Base-by-base conservation (phyloP, 2,113 vertebrate genomes). In the Gavia stellata region DNA sequence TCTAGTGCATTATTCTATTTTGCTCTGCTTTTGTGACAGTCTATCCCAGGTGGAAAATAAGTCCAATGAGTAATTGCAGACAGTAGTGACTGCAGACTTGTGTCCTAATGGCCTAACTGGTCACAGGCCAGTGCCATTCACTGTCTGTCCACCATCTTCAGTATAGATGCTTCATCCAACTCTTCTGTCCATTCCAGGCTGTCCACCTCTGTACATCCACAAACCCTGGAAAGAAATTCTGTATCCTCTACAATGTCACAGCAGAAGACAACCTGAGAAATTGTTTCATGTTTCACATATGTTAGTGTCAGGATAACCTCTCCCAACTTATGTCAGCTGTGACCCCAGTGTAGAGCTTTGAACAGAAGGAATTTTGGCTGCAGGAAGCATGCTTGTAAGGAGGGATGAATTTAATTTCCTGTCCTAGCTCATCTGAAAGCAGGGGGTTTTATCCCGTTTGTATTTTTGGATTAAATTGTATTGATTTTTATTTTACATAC, bases 361-460 rank as follows among this genome's bases (percentile, higher is more conserved):
- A 89, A 67, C 81, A 91, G 83, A 50, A 92, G 81, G 71, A 84
- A 79, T 91, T 80, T 65, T 80, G 82, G 40, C 85, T 75, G 36
- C 65, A 13, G 90, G 55, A 91, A 61, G 75, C 4, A 3, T 53
- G 68, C 67, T 94, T 92, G 56, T 31, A 59, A 84, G 81, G 70
- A 87, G 34, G 80, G 49, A 47, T 62, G 67, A 79, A 93, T 96
- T 96, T 85, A 67, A 89, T 96, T 79, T 97, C 89, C 77, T 91
- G 50, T 33, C 40, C 33, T 26, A 23, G 20, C 62, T 90, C 85
- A 61, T 88, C 72, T 92, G 53, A 74, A 88, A 40, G 44, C 19
- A 5, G 4, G 6, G 13, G 4, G 7, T 4, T 40, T 26, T 38
- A 61, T 72, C 13, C 53, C 15, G 38, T 68, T 63, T 38, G n/a